These are phyloP conservation scores for Pao palembangensis DNA, from an alignment of 2,113 vertebrate genomes.

Conservation along the genomic window DNA sequence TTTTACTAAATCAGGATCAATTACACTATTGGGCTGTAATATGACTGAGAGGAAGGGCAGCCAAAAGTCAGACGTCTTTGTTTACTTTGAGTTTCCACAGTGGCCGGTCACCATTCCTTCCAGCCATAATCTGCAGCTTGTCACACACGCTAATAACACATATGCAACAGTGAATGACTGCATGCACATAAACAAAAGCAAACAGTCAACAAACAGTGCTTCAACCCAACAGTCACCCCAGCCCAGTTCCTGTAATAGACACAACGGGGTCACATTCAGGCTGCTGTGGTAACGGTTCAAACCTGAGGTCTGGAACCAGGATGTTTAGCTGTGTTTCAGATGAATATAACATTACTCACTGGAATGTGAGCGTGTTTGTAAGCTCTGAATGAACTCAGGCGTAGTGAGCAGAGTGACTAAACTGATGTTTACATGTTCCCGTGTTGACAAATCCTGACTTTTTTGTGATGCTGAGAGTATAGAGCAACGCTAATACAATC, in stretches of 20 bases:
- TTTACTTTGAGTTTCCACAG: slow-evolving; percentile 55
- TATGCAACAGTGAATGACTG: slow-evolving; percentile 6
- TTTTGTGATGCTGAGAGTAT: slow-evolving; percentile 32
- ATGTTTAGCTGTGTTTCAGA: slow-evolving; percentile 48
- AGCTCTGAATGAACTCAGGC: slow-evolving; percentile 29
- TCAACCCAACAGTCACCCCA: slow-evolving; percentile 42
- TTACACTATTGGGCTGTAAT: slow-evolving; percentile 33
- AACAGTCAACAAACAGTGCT: slow-evolving; percentile 18
- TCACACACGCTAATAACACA: slow-evolving; percentile 11
- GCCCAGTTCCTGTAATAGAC: slow-evolving; percentile 42
- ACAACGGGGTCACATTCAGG: slow-evolving; percentile 33
- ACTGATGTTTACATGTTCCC: slow-evolving; percentile 39
- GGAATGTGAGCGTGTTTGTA: slow-evolving; percentile 2
- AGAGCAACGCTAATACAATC: slow-evolving; percentile 43
- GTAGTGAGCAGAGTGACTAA: slow-evolving; percentile 31
- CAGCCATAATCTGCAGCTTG: slow-evolving; percentile 39
- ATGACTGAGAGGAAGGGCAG: slow-evolving; percentile 36
- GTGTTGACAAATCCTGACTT: slow-evolving; percentile 48
- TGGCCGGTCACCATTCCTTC: slow-evolving; percentile 35
- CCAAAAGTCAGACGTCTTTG: slow-evolving; percentile 57
- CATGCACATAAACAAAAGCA: slow-evolving; percentile 13
- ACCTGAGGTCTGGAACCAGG: slow-evolving; percentile 48
- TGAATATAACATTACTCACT: slow-evolving; percentile 40
- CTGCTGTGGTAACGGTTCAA: slow-evolving; percentile 42
- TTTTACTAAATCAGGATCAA: slow-evolving; percentile 23